These are phyloP conservation scores for Nomada ferruginata DNA, from an alignment of 2,888 invertebrate species.

Conservation along the genomic window DNA sequence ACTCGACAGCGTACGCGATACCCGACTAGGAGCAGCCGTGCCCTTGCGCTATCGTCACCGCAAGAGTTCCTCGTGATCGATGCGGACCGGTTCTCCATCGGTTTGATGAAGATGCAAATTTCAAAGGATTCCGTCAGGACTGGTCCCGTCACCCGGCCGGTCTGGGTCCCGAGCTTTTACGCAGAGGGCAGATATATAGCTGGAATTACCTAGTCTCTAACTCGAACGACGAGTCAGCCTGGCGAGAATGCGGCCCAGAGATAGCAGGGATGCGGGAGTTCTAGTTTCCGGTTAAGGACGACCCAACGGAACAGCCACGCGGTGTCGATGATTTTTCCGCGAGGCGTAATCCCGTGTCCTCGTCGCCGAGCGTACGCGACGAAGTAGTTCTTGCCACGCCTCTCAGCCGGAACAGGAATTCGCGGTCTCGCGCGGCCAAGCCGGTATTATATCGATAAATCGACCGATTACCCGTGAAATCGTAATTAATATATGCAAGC, in stretches of 20 bases:
- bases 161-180: background rate
- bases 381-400: slow-evolving; percentile 32
- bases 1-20: slow-evolving; percentile 55
- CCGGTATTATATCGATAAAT: slow-evolving; percentile 65
- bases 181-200: background rate
- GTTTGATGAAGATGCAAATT: slow-evolving; percentile 48
- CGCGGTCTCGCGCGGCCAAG: background rate
- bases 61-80: slow-evolving; percentile 37
- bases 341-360: background rate
- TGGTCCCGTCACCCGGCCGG: background rate
- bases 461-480: slow-evolving; percentile 70
- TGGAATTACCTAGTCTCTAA: slow-evolving; percentile 10
- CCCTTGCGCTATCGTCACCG: slow-evolving; percentile 37
- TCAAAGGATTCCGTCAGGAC: slow-evolving; percentile 29
- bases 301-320: slow-evolving; percentile 14
- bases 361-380: slow-evolving; percentile 28
- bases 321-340: background rate
- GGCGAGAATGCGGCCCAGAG: slow-evolving; percentile 6
- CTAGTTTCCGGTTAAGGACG: background rate
- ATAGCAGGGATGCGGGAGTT: background rate
- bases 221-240: background rate
- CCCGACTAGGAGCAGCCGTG: slow-evolving; percentile 37
- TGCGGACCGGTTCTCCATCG: background rate
- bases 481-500: slow-evolving; percentile 71
- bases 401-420: background rate